Evolutionary conservation across 2,797 vertebrate species (phyloP).

Genomic region (Trachurus trachurus): DNA sequence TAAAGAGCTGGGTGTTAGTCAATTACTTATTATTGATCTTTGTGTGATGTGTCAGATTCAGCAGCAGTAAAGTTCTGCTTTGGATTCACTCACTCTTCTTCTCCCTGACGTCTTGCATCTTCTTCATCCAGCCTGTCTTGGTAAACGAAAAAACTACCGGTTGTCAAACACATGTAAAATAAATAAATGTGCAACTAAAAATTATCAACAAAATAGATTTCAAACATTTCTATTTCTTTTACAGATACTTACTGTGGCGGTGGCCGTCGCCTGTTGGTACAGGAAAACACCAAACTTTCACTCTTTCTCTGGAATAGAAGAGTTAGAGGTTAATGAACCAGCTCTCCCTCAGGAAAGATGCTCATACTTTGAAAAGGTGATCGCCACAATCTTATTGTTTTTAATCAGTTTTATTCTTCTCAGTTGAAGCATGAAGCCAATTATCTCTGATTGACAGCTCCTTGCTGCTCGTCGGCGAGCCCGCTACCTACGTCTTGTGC

Average conservation of each 20-base stretch:
- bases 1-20: neutral
- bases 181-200: neutral
- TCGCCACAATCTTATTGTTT: neutral
- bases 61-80: constrained; percentile 72
- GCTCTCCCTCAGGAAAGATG: constrained; percentile 23
- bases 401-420: neutral
- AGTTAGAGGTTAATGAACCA: constrained; percentile 38
- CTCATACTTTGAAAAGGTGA: constrained; percentile 79
- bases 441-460: constrained; percentile 74
- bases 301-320: constrained; percentile 29
- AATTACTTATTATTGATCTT: neutral
- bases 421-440: neutral
- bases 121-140: constrained; percentile 85
- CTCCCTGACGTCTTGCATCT: constrained; percentile 84
- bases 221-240: constrained; percentile 21
- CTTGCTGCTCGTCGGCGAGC: constrained; percentile 81
- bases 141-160: constrained; percentile 65
- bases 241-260: constrained; percentile 84
- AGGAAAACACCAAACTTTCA: constrained; percentile 67
- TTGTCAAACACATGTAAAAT: neutral
- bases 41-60: constrained; percentile 80
- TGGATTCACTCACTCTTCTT: constrained; percentile 87
- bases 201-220: neutral
- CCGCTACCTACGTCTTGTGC: constrained; percentile 81
- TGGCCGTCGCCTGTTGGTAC: constrained; percentile 78